phyloP scores from a whole-genome alignment of 2,888 invertebrate genomes.

The Monochamus alternatus region DNA sequence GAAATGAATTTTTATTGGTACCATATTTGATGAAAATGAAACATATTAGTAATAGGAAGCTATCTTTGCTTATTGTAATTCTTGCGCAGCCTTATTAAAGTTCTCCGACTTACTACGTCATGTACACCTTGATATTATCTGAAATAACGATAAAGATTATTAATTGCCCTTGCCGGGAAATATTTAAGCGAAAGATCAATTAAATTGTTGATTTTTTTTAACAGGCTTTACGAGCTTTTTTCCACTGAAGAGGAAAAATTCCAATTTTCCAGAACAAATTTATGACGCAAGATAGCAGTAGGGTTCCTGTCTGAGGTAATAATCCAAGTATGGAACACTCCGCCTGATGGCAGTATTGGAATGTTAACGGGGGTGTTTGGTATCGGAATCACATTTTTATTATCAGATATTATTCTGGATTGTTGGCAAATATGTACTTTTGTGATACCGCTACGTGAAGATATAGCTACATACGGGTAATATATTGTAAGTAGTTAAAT shows the following conservation, averaged over 20 bases:
- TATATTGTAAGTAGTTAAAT: no score
- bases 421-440: neutral
- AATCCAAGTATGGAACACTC: conserved; percentile 37
- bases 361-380: conserved; percentile 28
- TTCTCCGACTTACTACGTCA: no score
- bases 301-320: conserved; percentile 35
- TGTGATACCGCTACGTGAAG: no score
- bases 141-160: neutral
- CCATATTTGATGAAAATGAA: no score
- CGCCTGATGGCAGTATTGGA: conserved; percentile 20
- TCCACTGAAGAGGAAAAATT: conserved; percentile 30
- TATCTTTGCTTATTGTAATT: no score
- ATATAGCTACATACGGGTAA: no score
- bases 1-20: no score
- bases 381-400: conserved; percentile 31
- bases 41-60: no score
- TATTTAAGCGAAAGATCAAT: conserved; percentile 6
- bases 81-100: no score
- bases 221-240: conserved; percentile 28
- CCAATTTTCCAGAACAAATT: conserved; percentile 34
- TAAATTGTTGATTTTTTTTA: conserved; percentile 22
- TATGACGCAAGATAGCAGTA: conserved; percentile 35
- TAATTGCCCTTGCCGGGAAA: neutral
- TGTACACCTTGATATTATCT: no score
- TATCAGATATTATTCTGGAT: conserved; percentile 4